Conservation (phyloP, 2,113 vertebrate genomes). For the Paraplagusia blochii region DNA sequence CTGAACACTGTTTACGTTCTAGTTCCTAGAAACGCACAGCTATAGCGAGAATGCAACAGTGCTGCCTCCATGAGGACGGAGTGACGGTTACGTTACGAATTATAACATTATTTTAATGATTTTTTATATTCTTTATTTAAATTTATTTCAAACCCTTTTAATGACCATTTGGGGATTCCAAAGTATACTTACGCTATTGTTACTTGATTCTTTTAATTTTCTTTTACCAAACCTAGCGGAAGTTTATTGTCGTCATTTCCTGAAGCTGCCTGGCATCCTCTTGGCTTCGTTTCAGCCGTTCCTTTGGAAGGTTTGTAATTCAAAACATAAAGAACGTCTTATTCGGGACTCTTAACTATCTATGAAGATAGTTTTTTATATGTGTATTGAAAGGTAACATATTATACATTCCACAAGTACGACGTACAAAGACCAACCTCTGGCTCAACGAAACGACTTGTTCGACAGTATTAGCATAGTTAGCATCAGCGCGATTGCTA, state of each 20-base stretch:
- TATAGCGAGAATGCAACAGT: not conserved
- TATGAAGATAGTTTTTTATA: fast-evolving
- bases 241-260: slow-evolving; percentile 36
- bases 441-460: slow-evolving; percentile 8
- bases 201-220: not conserved
- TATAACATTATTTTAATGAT: not conserved
- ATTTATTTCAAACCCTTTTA: not conserved
- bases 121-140: not conserved
- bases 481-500: slow-evolving; percentile 33
- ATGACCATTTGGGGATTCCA: not conserved
- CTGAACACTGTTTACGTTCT: slow-evolving; percentile 54
- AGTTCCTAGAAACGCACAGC: slow-evolving; percentile 15
- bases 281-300: slow-evolving; percentile 38
- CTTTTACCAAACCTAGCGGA: slow-evolving; percentile 2
- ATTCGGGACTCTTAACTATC: fast-evolving
- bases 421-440: slow-evolving; percentile 15
- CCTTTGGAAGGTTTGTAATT: slow-evolving; percentile 62
- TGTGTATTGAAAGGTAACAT: not conserved
- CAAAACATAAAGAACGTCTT: not conserved
- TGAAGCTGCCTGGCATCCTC: slow-evolving; percentile 31
- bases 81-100: not conserved
- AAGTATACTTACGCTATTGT: not conserved
- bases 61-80: slow-evolving; percentile 34
- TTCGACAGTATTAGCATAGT: slow-evolving; percentile 55
- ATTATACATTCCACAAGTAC: not conserved